Conservation (phyloP, 2,888 invertebrate genomes). For the Neelides folsomi region DNA sequence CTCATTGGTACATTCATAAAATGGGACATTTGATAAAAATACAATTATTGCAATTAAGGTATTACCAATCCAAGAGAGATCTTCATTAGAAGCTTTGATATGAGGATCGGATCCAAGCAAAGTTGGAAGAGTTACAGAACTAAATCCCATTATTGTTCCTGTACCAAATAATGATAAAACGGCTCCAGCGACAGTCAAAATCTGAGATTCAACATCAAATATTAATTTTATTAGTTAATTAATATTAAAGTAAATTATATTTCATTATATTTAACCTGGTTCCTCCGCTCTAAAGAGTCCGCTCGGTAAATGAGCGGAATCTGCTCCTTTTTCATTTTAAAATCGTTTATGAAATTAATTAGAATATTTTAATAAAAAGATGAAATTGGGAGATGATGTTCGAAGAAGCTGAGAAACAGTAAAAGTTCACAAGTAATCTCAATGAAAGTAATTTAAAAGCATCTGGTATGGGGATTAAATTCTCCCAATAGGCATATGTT, state of each 20-base stretch:
- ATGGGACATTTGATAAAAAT: too few relatives aligned
- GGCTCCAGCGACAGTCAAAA: slow-evolving; percentile 28
- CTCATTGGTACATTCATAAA: too few relatives aligned
- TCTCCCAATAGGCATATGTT: background rate
- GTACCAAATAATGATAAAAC: slow-evolving; percentile 26
- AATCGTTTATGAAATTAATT: too few relatives aligned
- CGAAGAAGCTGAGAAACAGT: background rate
- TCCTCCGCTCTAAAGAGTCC: slow-evolving; percentile 23
- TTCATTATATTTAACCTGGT: slow-evolving; percentile 19
- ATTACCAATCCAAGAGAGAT: slow-evolving; percentile 32
- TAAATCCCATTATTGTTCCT: slow-evolving; percentile 30
- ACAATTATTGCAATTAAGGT: background rate
- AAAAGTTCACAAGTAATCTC: background rate
- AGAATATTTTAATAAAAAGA: too few relatives aligned
- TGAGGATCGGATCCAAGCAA: slow-evolving; percentile 14
- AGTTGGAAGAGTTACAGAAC: slow-evolving; percentile 24
- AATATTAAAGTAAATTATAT: too few relatives aligned
- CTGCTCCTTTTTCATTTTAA: slow-evolving; percentile 20
- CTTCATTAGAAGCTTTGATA: slow-evolving; percentile 19
- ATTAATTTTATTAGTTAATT: too few relatives aligned
- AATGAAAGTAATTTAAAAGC: background rate
- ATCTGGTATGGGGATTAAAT: background rate
- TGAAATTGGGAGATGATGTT: too few relatives aligned
- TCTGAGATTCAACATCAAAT: slow-evolving; percentile 9
- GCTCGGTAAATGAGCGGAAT: slow-evolving; percentile 27